A percentile compares a stretch with the other conserved stretches of the same genome.
These are phyloP conservation scores for Gallinago media DNA, from an alignment of 2,113 vertebrate species.

Conservation along the genomic window DNA sequence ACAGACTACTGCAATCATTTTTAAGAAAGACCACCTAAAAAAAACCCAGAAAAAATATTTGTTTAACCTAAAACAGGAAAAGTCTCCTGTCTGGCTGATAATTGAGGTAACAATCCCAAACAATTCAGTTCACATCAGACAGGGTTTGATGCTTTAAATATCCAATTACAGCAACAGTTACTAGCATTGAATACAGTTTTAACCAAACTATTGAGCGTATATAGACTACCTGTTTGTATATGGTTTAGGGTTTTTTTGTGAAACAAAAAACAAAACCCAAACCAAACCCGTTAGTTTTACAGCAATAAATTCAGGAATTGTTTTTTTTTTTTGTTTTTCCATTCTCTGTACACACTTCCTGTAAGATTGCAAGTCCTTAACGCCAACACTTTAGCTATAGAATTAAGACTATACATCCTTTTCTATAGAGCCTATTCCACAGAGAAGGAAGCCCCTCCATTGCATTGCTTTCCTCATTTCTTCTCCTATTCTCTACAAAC, in stretches of 20 bases:
- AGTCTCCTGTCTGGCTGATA: not conserved
- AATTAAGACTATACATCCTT: not conserved
- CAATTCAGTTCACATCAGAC: not conserved
- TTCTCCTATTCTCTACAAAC: not conserved
- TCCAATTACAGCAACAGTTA: not conserved
- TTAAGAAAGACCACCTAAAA: not conserved
- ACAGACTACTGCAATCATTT: rapidly evolving
- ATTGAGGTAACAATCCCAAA: not conserved
- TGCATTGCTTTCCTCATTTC: not conserved
- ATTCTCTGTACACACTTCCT: not conserved
- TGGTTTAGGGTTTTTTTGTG: not conserved
- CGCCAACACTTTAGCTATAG: rapidly evolving
- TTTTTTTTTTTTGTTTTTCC: not conserved
- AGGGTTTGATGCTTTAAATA: not conserved
- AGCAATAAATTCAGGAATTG: not conserved
- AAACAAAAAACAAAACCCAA: not conserved
- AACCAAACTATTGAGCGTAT: not conserved
- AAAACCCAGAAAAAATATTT: not conserved
- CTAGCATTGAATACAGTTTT: not conserved
- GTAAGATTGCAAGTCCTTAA: not conserved
- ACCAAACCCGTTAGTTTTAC: not conserved
- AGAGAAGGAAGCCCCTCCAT: not conserved
- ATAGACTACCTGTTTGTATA: not conserved
- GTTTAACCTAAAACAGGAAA: not conserved
- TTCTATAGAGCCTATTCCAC: not conserved